Percentiles rank a stretch among this genome's conserved stretches.
Conservation (phyloP, 2,888 invertebrate species). For the Agonopterix arenella region DNA sequence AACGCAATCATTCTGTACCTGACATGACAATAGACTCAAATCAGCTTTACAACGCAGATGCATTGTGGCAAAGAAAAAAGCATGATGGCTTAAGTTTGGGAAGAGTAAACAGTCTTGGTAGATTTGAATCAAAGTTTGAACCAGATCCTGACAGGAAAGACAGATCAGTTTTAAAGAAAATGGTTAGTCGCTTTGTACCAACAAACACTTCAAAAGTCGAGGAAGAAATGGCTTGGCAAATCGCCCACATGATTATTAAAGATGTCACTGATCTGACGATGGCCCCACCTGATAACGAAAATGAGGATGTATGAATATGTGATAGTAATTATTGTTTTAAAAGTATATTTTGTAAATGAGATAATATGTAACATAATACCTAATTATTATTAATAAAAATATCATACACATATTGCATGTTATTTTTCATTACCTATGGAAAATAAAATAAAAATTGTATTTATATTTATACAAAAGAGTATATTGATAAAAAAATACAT, state of each 20-base stretch:
- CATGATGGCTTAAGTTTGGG: constrained; percentile 89
- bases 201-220: constrained; percentile 91
- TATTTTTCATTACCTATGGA: background rate
- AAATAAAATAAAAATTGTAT: background rate
- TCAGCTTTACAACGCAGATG: constrained; percentile 91
- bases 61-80: constrained; percentile 89
- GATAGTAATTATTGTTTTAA: constrained; percentile 28
- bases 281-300: constrained; percentile 67
- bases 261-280: constrained; percentile 94
- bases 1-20: constrained; percentile 69
- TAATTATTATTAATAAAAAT: constrained; percentile 4
- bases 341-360: constrained; percentile 51
- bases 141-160: constrained; percentile 80
- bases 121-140: constrained; percentile 94
- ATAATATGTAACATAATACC: constrained; percentile 25
- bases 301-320: constrained; percentile 37
- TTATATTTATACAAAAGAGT: too few relatives aligned
- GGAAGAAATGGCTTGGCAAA: constrained; percentile 98
- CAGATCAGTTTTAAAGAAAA: constrained; percentile 69
- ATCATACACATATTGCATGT: background rate
- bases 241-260: constrained; percentile 97
- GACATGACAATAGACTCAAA: constrained; percentile 89
- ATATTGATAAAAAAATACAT: too few relatives aligned
- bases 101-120: constrained; percentile 90
- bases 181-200: constrained; percentile 88